Evolutionary conservation across 2,797 vertebrate genomes (phyloP).

Genomic region (Euthynnus affinis): DNA sequence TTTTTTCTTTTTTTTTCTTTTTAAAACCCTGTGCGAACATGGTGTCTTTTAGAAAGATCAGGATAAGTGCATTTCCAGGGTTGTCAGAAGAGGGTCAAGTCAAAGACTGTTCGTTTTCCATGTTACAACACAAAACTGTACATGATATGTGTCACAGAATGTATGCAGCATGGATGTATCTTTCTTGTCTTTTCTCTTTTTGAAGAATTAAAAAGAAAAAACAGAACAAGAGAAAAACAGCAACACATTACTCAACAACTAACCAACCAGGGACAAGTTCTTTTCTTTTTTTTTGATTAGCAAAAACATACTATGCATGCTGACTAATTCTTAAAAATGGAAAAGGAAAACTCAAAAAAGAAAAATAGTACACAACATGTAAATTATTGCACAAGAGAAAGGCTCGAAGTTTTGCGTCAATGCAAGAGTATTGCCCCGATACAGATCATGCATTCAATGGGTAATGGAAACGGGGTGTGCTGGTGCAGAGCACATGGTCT

Average conservation of each 20-base stretch:
- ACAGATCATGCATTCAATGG: slow-evolving; percentile 99
- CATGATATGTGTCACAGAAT: slow-evolving; percentile 99
- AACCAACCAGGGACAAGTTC: slow-evolving; percentile 98
- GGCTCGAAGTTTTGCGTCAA: slow-evolving; percentile 99
- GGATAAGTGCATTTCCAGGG: slow-evolving; percentile 91
- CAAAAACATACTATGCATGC: slow-evolving; percentile 99
- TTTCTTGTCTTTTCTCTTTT: slow-evolving; percentile 88
- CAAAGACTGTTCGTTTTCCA: slow-evolving; percentile 91
- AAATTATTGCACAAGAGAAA: slow-evolving; percentile 99
- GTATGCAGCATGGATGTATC: slow-evolving; percentile 95
- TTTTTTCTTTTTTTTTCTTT: slow-evolving; percentile 47
- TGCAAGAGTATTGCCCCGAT: slow-evolving; percentile 99
- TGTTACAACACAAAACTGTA: slow-evolving; percentile 97
- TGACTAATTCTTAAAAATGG: slow-evolving; percentile 92
- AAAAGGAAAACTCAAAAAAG: slow-evolving; percentile 87
- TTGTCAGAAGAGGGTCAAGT: slow-evolving; percentile 91
- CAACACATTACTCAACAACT: slow-evolving; percentile 98
- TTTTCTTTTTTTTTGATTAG: slow-evolving; percentile 90
- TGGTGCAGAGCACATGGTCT: slow-evolving; percentile 97
- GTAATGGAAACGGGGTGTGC: slow-evolving; percentile 95
- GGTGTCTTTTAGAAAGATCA: slow-evolving; percentile 88
- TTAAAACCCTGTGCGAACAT: slow-evolving; percentile 91
- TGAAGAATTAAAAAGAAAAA: slow-evolving; percentile 93
- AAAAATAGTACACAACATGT: slow-evolving; percentile 98
- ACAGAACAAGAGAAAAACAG: slow-evolving; percentile 95